Evolutionary conservation across 2,797 vertebrate species (phyloP), one percentile per base, ranked within the genome.

Genomic region (Emydoidea blandingii): DNA sequence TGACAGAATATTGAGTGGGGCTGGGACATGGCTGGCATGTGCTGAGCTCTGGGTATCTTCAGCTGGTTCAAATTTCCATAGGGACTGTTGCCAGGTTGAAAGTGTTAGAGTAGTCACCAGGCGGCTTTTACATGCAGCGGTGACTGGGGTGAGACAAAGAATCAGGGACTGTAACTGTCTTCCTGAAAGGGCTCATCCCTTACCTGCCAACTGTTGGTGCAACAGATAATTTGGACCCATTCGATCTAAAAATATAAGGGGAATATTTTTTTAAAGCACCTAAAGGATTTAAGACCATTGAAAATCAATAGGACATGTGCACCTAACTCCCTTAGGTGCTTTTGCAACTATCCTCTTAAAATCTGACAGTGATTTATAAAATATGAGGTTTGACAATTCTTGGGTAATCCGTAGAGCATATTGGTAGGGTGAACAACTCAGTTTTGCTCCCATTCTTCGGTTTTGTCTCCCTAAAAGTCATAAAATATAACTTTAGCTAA

Each of bases 401-500:
- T 95, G 97, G 89, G 91, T 93, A 98, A 68, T 54, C 27, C 81
- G 18, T 78, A 84, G 27, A 47, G 10, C 12, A 65, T 37, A 18
- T 87, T 96, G 97, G 96, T 90, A 92, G 84, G 93, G 83, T 97
- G 93, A 96, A 96, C 95, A 91, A 91, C 80, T 95, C 96, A 80
- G 50, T 93, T 97, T 97, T 97, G 82, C 91, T 95, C 68, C 96
- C 88, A 96, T 94, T 97, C 96, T 96, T 97, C 94, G 90, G 95
- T 79, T 91, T 96, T 97, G 97, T 88, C 89, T 34, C 91, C 97
- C 93, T 94, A 92, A 96, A 96, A 88, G 92, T 92, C 94, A 96
- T 94, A 96, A 95, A 97, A 83, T 90, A 87, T 96, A 95, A 97
- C 94, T 92, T 94, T 82, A 96, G 86, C 95, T 83, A 91, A 50